Evolutionary conservation across 1,140 invertebrate species (phyloP).

Genomic region (Eueides isabella): DNA sequence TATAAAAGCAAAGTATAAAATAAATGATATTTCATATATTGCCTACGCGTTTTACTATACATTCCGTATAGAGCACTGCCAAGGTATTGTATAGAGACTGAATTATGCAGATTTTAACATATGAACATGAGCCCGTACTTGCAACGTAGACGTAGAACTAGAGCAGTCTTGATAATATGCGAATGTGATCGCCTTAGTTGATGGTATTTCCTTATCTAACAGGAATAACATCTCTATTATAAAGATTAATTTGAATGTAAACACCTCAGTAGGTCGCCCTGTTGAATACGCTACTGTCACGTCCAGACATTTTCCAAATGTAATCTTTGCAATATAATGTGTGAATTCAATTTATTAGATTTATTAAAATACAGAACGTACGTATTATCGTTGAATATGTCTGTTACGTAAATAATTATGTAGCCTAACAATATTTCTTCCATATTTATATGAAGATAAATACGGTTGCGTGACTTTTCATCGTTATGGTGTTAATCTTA

Average conservation of each 20-base stretch:
- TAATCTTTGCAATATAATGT: neutral
- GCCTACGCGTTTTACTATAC: no score
- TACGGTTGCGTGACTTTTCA: neutral
- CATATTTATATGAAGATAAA: neutral
- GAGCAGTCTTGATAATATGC: neutral
- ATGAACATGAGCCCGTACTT: neutral
- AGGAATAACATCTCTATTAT: no score
- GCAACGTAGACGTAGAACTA: neutral
- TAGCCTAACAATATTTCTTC: neutral
- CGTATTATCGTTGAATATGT: neutral
- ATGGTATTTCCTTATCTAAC: neutral
- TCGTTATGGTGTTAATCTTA: neutral
- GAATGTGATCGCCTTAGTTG: neutral
- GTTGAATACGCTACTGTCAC: neutral
- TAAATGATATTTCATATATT: no score
- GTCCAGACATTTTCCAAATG: neutral
- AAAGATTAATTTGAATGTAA: neutral
- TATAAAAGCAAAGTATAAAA: no score
- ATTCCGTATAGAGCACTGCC: no score
- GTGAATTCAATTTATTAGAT: neutral
- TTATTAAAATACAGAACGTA: neutral
- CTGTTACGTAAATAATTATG: neutral
- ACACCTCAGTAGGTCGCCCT: neutral
- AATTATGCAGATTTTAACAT: no score
- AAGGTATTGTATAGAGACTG: no score